Evolutionary conservation across 2,888 invertebrate species (phyloP), one percentile per base, ranked within the genome.

Genomic region (Eristalis tenax): DNA sequence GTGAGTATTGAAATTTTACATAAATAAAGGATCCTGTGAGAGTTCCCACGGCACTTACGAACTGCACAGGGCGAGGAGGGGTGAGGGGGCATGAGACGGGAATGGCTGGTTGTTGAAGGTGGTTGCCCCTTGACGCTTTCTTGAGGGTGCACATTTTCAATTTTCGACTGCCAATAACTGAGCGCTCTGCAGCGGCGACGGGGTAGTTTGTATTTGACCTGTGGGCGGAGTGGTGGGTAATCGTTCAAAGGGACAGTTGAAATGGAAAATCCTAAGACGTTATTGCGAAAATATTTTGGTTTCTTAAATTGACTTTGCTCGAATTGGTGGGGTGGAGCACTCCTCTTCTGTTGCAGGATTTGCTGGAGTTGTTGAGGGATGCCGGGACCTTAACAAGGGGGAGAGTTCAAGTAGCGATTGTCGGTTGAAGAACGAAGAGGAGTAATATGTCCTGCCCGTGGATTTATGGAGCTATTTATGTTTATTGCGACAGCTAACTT

Each of bases 1-100:
- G 83, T 84, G 76, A 75, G 83, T 75, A 83, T 83, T 75, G 83
- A 80, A 84, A 80, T 80, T 80, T 75, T 84, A 66, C 80, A 84
- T 84, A 80, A 84, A 84, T 80, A 84, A 80, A 80, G 23, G 66
- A 76, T 76, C 75, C 84, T 84, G 84, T 5, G 69, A 80, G 70
- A 80, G 63, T 76, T 84, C 84, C 84, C 84, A 80, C 80, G 84
- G 57, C 80, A 84, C 80, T 84, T 80, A 84, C 18, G 8, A 15
- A 50, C 50, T 38, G 68, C 64, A 10, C 15, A 18, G 22, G 6
- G 50, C 28, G 43, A 1, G 6, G 26, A 3, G 13, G 8, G 3
- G 63, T 1, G 23, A 8, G 15, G 28, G 64, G 26, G 2, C 26
- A n/a, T 18, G 32, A 5, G 13, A 22, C 22, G 11, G 66, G 23